These are phyloP conservation scores for Antigone vipio DNA, from an alignment of 2,113 vertebrate genomes.

Conservation along the genomic window DNA sequence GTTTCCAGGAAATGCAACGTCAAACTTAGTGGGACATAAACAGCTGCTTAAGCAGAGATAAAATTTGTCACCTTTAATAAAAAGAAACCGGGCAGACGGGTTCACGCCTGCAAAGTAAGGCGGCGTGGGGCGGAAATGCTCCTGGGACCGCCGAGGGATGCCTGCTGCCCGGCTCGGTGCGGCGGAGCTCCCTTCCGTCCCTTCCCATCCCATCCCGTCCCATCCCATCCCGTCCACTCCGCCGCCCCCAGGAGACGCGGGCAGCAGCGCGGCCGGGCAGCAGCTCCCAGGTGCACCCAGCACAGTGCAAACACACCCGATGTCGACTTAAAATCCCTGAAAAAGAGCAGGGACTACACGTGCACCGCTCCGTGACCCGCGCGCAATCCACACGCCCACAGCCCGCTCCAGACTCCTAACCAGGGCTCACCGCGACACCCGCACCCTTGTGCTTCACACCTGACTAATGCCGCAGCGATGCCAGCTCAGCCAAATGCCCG, in stretches of 20 bases:
- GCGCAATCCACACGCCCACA: rapidly evolving
- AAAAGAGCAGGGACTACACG: not conserved
- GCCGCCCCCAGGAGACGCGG: too few relatives aligned
- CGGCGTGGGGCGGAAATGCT: not conserved
- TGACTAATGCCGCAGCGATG: rapidly evolving
- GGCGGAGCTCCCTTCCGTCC: not conserved
- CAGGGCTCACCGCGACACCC: not conserved
- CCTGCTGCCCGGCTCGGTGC: not conserved
- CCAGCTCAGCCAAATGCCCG: not conserved
- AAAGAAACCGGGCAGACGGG: not conserved
- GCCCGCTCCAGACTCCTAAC: not conserved
- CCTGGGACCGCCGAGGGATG: not conserved
- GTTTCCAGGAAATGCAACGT: not conserved
- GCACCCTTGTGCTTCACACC: not conserved
- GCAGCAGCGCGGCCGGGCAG: not conserved
- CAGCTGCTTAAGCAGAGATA: not conserved
- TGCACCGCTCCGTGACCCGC: rapidly evolving
- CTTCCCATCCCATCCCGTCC: too few relatives aligned
- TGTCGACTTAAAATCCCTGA: not conserved
- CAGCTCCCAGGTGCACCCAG: not conserved
- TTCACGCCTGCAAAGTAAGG: not conserved
- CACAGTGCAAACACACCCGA: not conserved
- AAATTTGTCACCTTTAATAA: not conserved
- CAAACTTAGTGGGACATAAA: not conserved
- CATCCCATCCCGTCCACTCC: too few relatives aligned